A percentile compares a stretch with the other conserved stretches of the same genome.
These are phyloP conservation scores for Glossosoma conforme DNA, from an alignment of 1,140 invertebrate species.

Conservation along the genomic window DNA sequence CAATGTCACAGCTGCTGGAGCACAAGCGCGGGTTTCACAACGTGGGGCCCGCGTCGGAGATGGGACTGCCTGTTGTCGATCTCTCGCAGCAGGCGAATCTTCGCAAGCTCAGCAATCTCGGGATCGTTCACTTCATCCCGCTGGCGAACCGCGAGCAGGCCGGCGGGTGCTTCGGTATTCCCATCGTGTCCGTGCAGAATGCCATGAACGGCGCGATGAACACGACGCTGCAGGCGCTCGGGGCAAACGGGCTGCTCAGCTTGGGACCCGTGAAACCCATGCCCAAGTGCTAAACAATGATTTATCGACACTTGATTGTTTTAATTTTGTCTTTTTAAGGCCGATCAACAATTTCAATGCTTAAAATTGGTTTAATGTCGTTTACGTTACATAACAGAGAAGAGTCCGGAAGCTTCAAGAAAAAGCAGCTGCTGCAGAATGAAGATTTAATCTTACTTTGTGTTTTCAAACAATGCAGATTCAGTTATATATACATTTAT, in stretches of 20 bases:
- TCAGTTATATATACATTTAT: too few species aligned
- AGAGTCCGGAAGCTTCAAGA: too few species aligned
- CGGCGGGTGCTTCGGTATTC: constrained; percentile 63
- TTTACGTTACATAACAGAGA: too few species aligned
- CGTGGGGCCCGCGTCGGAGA: constrained; percentile 48
- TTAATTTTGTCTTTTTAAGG: too few species aligned
- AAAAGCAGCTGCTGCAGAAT: too few species aligned
- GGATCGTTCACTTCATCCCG: constrained; percentile 70
- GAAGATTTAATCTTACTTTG: too few species aligned
- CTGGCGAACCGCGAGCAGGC: constrained; percentile 59
- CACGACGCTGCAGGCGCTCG: constrained; percentile 57
- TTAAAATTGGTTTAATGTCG: too few species aligned
- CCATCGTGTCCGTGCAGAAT: constrained; percentile 65
- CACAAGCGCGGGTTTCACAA: constrained; percentile 68
- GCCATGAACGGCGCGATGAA: constrained; percentile 54
- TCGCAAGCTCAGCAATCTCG: constrained; percentile 58
- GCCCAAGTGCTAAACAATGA: constrained; percentile 36
- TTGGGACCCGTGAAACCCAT: constrained; percentile 64
- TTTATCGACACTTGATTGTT: too few species aligned
- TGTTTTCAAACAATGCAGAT: too few species aligned
- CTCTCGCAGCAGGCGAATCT: constrained; percentile 60
- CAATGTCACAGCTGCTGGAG: constrained; percentile 57
- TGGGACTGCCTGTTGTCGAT: constrained; percentile 69
- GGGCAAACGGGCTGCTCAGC: constrained; percentile 61
- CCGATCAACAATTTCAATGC: too few species aligned